Base-by-base conservation (phyloP, 1,140 invertebrate species). In the Pollicipes pollicipes region DNA sequence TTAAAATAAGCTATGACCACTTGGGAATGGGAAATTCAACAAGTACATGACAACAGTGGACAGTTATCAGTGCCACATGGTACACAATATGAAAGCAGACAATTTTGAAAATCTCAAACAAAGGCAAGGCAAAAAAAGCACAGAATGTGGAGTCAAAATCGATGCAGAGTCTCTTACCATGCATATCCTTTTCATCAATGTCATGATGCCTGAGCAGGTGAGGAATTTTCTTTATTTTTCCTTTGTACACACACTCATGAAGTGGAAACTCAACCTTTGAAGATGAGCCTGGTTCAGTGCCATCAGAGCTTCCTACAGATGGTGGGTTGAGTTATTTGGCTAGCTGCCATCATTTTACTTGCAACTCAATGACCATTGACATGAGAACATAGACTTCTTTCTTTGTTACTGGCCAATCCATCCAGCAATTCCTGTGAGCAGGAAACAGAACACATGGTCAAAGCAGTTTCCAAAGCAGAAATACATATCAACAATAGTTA, bases 181-280 rank as follows among this genome's bases (percentile, higher is more conserved):
- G 91, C 78, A 87, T 90, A 79, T 95, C 91, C 80, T 91, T 92
- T 73, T 84, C 83, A 16, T 85, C 81, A 71, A 94, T 85, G 79
- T 94, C 87, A 74, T 88, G 83, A 10, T 58, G 45, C 45, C 17
- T 58, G 2, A 58, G 45, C 3, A 58, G 45, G 24, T 58, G 8
- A 21, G 45, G 6, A 17, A 58, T 58, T 58, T 58, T 58, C 45
- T 58, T 58, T 17, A 58, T 58, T 58, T 58, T 58, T 21, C 45
- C 45, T 21, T 58, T 58, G 24, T 58, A 58, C 2, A 58, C 45
- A 58, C 45, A 58, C 21, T 58, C 45, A 58, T 58, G 45, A 21
- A 58, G 45, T 58, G 45, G 45, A 58, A 21, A 58, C 21, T 58
- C 45, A 21, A 2, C 24, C 24, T 2, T 58, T 13, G 45, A 58